Percentiles rank a stretch among this genome's conserved stretches.
Conservation (phyloP, 2,113 vertebrate genomes). For the Macheiramphus alcinus region DNA sequence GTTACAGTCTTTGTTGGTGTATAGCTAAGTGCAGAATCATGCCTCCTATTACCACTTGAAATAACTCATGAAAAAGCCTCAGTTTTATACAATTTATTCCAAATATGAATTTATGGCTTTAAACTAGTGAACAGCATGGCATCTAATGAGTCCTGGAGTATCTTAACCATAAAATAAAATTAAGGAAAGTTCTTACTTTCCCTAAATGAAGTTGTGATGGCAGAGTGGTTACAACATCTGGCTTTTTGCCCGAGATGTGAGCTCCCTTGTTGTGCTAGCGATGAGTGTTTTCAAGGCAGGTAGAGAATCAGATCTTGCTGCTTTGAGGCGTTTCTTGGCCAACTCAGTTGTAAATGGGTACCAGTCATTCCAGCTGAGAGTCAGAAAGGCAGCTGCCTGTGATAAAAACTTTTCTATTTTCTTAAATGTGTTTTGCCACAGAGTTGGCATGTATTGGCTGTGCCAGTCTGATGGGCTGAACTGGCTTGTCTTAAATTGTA, state of each 20-base stretch:
- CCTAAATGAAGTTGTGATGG: neutral
- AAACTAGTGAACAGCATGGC: neutral
- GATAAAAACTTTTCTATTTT: neutral
- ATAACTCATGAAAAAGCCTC: neutral
- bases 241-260: neutral
- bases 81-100: neutral
- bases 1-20: neutral
- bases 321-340: neutral
- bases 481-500: neutral
- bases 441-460: neutral
- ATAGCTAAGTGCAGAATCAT: neutral
- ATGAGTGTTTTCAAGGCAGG: neutral
- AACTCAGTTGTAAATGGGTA: neutral
- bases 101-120: neutral
- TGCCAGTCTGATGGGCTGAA: neutral
- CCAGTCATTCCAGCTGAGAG: neutral
- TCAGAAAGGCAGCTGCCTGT: neutral
- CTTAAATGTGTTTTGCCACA: neutral
- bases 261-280: rapidly evolving
- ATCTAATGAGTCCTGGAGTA: neutral
- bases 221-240: neutral
- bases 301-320: neutral
- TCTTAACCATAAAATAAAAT: neutral
- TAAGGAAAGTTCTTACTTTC: neutral
- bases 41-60: neutral